phyloP scores from a whole-genome alignment of 2,888 invertebrate species.

The Eubasilissa splendida region DNA sequence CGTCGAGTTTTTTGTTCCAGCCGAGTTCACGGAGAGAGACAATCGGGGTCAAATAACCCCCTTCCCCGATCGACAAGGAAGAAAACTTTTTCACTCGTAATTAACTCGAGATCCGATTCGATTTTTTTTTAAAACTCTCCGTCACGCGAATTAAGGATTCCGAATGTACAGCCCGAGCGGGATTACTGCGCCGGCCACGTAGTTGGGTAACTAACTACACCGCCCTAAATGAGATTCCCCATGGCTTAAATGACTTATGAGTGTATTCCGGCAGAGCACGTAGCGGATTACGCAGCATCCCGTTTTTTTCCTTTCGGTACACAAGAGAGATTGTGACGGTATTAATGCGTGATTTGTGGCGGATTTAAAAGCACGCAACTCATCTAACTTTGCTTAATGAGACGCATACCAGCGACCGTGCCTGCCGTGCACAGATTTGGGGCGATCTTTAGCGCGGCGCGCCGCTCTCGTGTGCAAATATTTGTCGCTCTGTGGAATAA shows the following conservation, averaged over 20 bases:
- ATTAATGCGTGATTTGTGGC: slow-evolving; percentile 47
- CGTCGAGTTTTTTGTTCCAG: not conserved
- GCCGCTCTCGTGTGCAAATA: not conserved
- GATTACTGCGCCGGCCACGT: slow-evolving; percentile 22
- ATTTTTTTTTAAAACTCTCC: slow-evolving; percentile 29
- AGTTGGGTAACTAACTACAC: slow-evolving; percentile 34
- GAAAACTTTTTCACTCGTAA: slow-evolving; percentile 45
- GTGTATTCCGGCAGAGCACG: not conserved
- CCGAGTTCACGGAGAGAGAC: not conserved
- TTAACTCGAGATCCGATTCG: slow-evolving; percentile 44
- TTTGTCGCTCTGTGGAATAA: not conserved
- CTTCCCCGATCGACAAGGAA: not conserved
- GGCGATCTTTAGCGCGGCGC: slow-evolving; percentile 13
- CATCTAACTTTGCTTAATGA: slow-evolving; percentile 37
- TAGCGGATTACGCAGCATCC: not conserved
- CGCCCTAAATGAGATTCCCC: slow-evolving; percentile 33
- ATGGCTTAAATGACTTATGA: slow-evolving; percentile 31
- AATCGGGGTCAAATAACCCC: slow-evolving; percentile 14
- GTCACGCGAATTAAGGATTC: slow-evolving; percentile 42
- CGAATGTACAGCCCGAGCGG: slow-evolving; percentile 29
- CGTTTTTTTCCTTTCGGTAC: not conserved
- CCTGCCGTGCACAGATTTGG: not conserved
- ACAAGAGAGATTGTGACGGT: slow-evolving; percentile 27
- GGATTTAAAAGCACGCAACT: slow-evolving; percentile 21
- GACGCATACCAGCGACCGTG: slow-evolving; percentile 2